These are phyloP conservation scores for Myotis pilosus DNA, from an alignment of 2,797 vertebrate genomes.

Conservation along the genomic window DNA sequence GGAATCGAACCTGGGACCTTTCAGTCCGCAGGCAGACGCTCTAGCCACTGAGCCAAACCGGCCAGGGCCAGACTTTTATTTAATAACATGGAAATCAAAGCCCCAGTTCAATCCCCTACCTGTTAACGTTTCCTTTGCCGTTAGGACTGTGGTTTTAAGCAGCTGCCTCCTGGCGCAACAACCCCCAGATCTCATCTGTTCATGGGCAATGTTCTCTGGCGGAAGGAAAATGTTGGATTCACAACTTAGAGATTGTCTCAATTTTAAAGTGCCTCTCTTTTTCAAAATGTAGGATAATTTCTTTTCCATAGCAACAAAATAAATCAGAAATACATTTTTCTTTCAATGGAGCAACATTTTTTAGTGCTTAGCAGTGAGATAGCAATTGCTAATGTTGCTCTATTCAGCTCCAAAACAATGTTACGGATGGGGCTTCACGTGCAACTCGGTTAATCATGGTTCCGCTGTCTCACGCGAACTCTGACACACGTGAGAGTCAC, in stretches of 20 bases:
- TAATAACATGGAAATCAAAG: not conserved
- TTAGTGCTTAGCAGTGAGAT: not conserved
- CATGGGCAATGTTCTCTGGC: constrained; percentile 66
- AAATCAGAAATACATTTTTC: not conserved
- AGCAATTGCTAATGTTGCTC: not conserved
- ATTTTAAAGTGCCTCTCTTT: not conserved
- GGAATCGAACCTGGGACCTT: too few species aligned
- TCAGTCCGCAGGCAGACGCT: too few species aligned
- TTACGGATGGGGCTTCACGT: not conserved
- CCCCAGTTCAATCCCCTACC: not conserved
- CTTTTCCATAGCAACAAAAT: not conserved
- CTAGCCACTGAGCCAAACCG: too few species aligned
- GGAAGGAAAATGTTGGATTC: not conserved
- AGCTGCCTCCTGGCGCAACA: constrained; percentile 70
- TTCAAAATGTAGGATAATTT: not conserved
- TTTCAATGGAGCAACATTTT: not conserved
- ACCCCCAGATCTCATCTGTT: constrained; percentile 65
- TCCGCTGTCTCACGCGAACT: too few species aligned
- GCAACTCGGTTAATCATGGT: not conserved
- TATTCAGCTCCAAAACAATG: not conserved
- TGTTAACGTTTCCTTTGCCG: constrained; percentile 71
- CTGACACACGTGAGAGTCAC: not conserved
- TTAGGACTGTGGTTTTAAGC: constrained; percentile 73
- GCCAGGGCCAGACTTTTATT: not conserved
- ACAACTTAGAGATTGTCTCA: not conserved